Conservation (phyloP, 2,797 vertebrate species). For the Brachyrhaphis roseni region DNA sequence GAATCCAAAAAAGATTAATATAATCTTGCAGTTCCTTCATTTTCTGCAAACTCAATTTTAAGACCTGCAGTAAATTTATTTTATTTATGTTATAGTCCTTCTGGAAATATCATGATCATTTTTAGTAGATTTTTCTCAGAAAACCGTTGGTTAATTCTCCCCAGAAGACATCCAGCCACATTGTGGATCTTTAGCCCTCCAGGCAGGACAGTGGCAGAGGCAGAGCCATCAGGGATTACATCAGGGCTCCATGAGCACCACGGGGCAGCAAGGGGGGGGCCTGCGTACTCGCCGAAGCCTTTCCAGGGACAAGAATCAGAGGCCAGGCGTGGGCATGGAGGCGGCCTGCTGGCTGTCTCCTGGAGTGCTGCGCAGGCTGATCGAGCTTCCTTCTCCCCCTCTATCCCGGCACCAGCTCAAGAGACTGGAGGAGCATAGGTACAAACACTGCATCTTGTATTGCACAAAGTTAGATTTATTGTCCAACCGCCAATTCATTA, state of each 20-base stretch:
- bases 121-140: not conserved
- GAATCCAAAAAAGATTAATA: not conserved
- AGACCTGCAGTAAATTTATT: not conserved
- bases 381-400: slow-evolving; percentile 91
- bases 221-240: slow-evolving; percentile 54
- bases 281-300: slow-evolving; percentile 85
- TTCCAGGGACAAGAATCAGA: slow-evolving; percentile 83
- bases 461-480: too few relatives aligned
- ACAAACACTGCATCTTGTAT: not conserved
- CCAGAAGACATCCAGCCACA: slow-evolving; percentile 41
- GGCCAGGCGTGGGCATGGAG: slow-evolving; percentile 81
- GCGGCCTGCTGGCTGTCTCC: slow-evolving; percentile 80
- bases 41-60: not conserved
- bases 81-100: not conserved
- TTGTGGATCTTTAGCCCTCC: slow-evolving; percentile 64
- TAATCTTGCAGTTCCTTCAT: not conserved
- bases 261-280: slow-evolving; percentile 79
- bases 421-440: slow-evolving; percentile 94
- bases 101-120: not conserved
- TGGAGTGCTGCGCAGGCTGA: slow-evolving; percentile 84
- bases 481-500: not conserved
- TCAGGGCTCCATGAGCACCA: slow-evolving; percentile 84
- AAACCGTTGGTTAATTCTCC: not conserved
- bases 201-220: slow-evolving; percentile 70
- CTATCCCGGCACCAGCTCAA: slow-evolving; percentile 94